phyloP scores from a whole-genome alignment of 23 tunicate genomes.

The Oikopleura albicans region DNA sequence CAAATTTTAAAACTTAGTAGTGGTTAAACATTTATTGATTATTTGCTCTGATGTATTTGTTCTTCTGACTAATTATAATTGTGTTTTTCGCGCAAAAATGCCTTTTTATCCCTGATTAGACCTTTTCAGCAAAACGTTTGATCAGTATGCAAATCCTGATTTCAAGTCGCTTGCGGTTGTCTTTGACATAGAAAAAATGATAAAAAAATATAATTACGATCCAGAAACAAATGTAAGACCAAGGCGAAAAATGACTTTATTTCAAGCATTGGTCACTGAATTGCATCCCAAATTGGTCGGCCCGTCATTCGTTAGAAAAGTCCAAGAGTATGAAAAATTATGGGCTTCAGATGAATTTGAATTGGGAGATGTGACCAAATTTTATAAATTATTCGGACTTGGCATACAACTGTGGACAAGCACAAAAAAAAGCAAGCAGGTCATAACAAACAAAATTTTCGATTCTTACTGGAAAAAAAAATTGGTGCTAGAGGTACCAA shows the following conservation, averaged over 20 bases:
- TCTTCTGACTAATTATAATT: too few relatives aligned
- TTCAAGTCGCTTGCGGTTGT: too few relatives aligned
- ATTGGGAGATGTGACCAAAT: not conserved
- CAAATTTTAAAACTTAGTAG: too few relatives aligned
- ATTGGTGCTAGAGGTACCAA: not conserved
- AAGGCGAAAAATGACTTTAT: not conserved
- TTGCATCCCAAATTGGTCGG: not conserved
- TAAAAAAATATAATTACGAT: too few relatives aligned
- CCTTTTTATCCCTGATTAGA: too few relatives aligned
- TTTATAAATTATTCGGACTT: not conserved
- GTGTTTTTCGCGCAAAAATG: too few relatives aligned
- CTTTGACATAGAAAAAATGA: too few relatives aligned
- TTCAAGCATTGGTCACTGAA: not conserved
- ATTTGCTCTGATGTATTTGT: too few relatives aligned
- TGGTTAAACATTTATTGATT: too few relatives aligned
- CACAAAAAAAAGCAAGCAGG: not conserved
- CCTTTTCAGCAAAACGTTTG: too few relatives aligned
- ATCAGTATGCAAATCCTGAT: too few relatives aligned
- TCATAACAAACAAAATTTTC: not conserved
- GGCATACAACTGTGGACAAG: not conserved
- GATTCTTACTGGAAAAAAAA: not conserved
- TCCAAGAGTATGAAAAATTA: not conserved
- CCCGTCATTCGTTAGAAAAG: not conserved
- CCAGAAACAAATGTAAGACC: not conserved
- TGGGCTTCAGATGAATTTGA: not conserved